phyloP scores from a whole-genome alignment of 1,140 invertebrate species.

The Drosophila chauvacae region DNA sequence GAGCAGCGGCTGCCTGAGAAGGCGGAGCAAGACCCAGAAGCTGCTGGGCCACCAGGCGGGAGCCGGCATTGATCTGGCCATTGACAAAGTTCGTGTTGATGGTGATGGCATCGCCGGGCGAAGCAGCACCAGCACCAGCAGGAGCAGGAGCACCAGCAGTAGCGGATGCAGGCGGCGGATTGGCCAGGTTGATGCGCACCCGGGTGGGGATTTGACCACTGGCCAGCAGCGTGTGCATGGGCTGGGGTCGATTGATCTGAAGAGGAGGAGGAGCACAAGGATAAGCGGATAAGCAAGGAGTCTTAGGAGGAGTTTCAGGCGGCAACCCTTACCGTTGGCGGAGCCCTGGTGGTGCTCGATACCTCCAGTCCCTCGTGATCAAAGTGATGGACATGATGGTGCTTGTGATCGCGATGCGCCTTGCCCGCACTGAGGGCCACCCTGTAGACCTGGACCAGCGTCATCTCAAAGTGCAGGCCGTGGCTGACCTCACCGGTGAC shows the following conservation, averaged over 20 bases:
- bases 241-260: constrained; percentile 85
- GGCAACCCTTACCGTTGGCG: constrained; percentile 83
- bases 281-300: not conserved
- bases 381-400: constrained; percentile 92
- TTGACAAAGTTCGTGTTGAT: constrained; percentile 87
- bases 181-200: constrained; percentile 86
- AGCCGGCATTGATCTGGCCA: constrained; percentile 86
- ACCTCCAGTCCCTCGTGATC: constrained; percentile 89
- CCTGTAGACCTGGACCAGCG: constrained; percentile 91
- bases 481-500: constrained; percentile 88
- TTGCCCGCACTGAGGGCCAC: constrained; percentile 92
- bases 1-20: not conserved
- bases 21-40: constrained; percentile 61
- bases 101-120: constrained; percentile 49
- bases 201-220: constrained; percentile 89
- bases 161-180: constrained; percentile 14
- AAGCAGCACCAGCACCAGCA: not conserved
- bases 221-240: constrained; percentile 87
- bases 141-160: not conserved
- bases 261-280: not conserved
- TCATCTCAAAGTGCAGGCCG: constrained; percentile 91
- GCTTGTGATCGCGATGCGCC: constrained; percentile 93
- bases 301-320: not conserved
- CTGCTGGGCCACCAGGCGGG: constrained; percentile 86
- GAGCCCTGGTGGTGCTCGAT: constrained; percentile 86